Evolutionary conservation across 2,888 invertebrate species (phyloP), one percentile per base, ranked within the genome.

Genomic region (Clitarchus hookeri): DNA sequence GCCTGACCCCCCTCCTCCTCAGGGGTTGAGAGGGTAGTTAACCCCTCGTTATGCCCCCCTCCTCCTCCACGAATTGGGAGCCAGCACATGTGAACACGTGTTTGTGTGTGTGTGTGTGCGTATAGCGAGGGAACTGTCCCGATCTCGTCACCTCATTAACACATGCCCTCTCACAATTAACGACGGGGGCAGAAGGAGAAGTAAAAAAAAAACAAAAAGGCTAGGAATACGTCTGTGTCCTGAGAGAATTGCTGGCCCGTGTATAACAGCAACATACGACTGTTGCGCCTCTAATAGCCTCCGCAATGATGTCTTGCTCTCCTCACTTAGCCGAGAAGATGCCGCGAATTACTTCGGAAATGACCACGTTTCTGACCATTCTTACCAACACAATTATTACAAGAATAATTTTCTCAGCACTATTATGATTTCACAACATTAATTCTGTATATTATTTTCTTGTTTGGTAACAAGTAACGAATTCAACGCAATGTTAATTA

Each of bases 1-100:
- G 65, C n/a, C n/a, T 65, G 65, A 65, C 65, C 65, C 16, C 65
- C 65, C 65, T 19, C n/a, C 65, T 65, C 65, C 65, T 19, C 65
- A 65, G n/a, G 65, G 65, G 65, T 65, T 65, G 65, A 65, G 65
- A 65, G 65, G 65, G 65, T 65, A 65, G 65, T 65, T 65, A 65
- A 65, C 65, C 65, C 65, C 65, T 65, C n/a, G 65, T 65, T n/a
- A 9, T 65, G 65, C 65, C 65, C 65, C n/a, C n/a, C 65, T n/a
- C n/a, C 36, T 4, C 36, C 36, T 3, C 36, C 36, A 36, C 4
- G 36, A 36, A 36, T 1, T 36, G 36, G 65, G 16, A 23, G 65
- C n/a, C 65, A 12, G 13, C 65, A n/a, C 65, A 65, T 65, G 65
- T 65, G 65, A 65, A 65, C 65, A 65, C 65, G 65, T 65, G 65